Conservation (phyloP, 2,888 invertebrate genomes). For the Sisyra nigra region DNA sequence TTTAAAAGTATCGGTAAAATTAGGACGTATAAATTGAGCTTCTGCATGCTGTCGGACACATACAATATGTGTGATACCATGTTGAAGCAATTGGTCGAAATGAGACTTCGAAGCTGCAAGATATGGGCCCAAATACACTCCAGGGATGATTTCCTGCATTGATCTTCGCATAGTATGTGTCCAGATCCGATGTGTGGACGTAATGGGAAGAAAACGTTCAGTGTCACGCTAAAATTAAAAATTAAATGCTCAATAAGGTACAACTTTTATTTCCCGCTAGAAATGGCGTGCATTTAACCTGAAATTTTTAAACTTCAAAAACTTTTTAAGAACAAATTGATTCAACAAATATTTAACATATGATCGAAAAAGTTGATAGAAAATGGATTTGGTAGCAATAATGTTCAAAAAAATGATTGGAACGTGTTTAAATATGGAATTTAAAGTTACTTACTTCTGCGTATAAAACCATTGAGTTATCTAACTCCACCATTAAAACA, state of each 20-base stretch:
- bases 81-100: slow-evolving; percentile 30
- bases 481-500: slow-evolving; percentile 7
- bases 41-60: slow-evolving; percentile 47
- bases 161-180: slow-evolving; percentile 24
- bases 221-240: neutral
- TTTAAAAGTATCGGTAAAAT: slow-evolving; percentile 41
- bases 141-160: slow-evolving; percentile 48
- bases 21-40: slow-evolving; percentile 42
- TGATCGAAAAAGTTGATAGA: no score
- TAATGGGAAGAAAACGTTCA: neutral
- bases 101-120: slow-evolving; percentile 41
- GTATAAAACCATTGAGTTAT: slow-evolving; percentile 8
- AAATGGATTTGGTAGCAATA: no score
- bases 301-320: neutral
- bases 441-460: slow-evolving; percentile 5
- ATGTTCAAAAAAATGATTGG: neutral
- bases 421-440: neutral
- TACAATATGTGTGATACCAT: slow-evolving; percentile 48
- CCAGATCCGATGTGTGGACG: slow-evolving; percentile 1
- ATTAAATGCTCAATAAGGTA: neutral
- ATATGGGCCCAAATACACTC: slow-evolving; percentile 47
- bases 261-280: neutral
- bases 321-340: neutral
- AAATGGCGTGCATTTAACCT: slow-evolving; percentile 1
- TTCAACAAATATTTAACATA: no score